Evolutionary conservation across 2,113 vertebrate species (phyloP).

Genomic region (Brachionichthys hirsutus): DNA sequence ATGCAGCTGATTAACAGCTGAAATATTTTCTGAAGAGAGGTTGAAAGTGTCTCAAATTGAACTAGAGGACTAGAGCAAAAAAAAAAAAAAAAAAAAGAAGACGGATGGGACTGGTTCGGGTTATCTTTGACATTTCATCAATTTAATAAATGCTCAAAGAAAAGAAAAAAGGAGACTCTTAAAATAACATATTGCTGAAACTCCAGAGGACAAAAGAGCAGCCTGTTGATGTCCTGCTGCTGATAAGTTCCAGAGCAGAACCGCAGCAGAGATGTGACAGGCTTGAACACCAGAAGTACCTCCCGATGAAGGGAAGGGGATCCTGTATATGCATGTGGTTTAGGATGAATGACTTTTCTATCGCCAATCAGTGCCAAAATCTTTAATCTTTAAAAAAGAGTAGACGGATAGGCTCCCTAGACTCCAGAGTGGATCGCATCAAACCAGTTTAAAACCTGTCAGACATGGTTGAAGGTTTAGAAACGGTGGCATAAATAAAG

Average conservation of each 20-base stretch:
- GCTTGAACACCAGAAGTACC: conserved; percentile 32
- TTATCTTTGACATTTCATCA: conserved; percentile 40
- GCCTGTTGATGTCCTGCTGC: conserved; percentile 32
- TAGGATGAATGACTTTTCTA: background rate
- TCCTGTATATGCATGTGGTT: conserved; percentile 8
- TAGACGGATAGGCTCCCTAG: conserved; percentile 6
- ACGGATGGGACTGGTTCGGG: conserved; percentile 1
- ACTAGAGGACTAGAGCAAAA: conserved; percentile 22
- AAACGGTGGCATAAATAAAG: too few relatives aligned
- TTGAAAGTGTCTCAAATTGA: conserved; percentile 20
- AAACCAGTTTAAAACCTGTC: too few relatives aligned
- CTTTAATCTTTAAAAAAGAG: conserved; percentile 1
- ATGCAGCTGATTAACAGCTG: conserved; percentile 34
- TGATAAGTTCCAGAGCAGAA: conserved; percentile 48
- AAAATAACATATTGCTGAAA: conserved; percentile 45
- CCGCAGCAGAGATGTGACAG: conserved; percentile 44
- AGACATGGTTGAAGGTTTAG: too few relatives aligned
- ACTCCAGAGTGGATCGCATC: too few relatives aligned
- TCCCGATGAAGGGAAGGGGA: conserved; percentile 10
- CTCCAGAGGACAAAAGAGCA: conserved; percentile 12
- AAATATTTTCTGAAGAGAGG: conserved; percentile 26
- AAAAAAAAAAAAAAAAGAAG: too few relatives aligned
- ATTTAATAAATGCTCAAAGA: conserved; percentile 20
- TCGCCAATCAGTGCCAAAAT: conserved; percentile 26
- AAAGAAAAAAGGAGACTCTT: conserved; percentile 30